These are phyloP conservation scores for Drosophila nigromelanica DNA, from an alignment of 1,140 invertebrate genomes.

Conservation along the genomic window DNA sequence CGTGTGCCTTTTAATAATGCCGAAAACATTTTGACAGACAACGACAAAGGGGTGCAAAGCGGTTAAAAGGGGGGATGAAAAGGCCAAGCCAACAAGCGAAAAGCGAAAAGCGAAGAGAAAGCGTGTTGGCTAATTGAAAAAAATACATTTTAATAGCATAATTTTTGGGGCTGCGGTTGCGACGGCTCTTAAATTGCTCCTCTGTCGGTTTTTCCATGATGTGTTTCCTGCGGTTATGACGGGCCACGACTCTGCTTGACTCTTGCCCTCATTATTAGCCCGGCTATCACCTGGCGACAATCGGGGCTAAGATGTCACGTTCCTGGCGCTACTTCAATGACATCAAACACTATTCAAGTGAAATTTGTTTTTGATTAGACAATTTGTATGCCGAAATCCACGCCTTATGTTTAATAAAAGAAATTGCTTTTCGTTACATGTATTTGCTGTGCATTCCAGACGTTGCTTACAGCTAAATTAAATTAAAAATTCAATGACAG, in stretches of 20 bases:
- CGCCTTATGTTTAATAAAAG: constrained; percentile 43
- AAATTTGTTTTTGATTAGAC: constrained; percentile 48
- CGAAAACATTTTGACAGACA: constrained; percentile 52
- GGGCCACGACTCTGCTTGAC: background rate
- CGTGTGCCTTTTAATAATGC: constrained; percentile 51
- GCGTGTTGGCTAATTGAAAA: constrained; percentile 52
- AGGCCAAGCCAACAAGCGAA: background rate
- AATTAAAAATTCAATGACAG: constrained; percentile 54
- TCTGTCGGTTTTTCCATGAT: constrained; percentile 8
- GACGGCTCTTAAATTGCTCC: background rate
- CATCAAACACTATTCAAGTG: constrained; percentile 53
- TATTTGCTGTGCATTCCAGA: constrained; percentile 11
- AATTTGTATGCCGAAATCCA: constrained; percentile 50
- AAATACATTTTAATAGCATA: constrained; percentile 58
- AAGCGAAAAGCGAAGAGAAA: constrained; percentile 2
- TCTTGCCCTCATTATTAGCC: constrained; percentile 27
- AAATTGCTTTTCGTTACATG: constrained; percentile 37
- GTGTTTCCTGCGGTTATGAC: constrained; percentile 23
- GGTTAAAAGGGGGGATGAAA: background rate
- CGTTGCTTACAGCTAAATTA: constrained; percentile 39
- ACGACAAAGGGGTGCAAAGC: constrained; percentile 1
- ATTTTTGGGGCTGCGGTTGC: constrained; percentile 42
- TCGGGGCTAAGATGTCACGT: constrained; percentile 38
- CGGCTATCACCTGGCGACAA: constrained; percentile 34
- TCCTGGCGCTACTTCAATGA: constrained; percentile 3